Base-by-base conservation (phyloP, 2,888 invertebrate species). In the Ptychoptera contaminata region DNA sequence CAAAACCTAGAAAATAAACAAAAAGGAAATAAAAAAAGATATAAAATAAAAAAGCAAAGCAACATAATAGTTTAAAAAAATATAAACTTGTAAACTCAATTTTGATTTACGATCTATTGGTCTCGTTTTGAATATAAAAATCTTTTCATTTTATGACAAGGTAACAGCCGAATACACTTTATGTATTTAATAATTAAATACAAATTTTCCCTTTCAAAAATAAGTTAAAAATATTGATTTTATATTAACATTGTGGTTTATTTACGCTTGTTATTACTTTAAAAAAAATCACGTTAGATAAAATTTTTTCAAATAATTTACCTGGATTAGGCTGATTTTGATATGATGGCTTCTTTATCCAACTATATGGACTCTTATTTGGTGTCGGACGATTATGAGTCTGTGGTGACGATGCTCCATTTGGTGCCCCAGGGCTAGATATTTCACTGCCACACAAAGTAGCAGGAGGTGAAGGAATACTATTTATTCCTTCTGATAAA, bases 331-430 rank as follows among this genome's bases (percentile, higher is more conserved):
- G 84, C 58, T 85, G 85, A 50, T 74, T 77, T 58, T 85, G 84
- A 63, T 87, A 88, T 43, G 84, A 78, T 1, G 83, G 81, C 62
- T 86, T 88, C 65, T 85, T 90, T 79, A 92, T 90, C 91, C 91
- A 92, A 55, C 87, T 88, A 62, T 78, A 91, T 1, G 87, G 86
- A 51, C 84, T 83, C 37, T 86, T 75, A 15, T 79, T 76, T 29
- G 82, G 81, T 35, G 78, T 73, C 38, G 85, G 79, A 56, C 82
- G 71, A 53, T 55, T 71, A 60, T 74, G 56, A 62, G 56, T 57
- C 59, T 56, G 55, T 8, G 65, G 63, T 49, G 65, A 62, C 35
- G 63, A 58, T 40, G 63, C 55, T 2, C 64, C 55, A 15, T 58
- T 56, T 23, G 61, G 59, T 44, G 67, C 59, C 52, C 72, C 72